Base-by-base conservation (phyloP, 2,888 invertebrate genomes). In the Molorchus minor region DNA sequence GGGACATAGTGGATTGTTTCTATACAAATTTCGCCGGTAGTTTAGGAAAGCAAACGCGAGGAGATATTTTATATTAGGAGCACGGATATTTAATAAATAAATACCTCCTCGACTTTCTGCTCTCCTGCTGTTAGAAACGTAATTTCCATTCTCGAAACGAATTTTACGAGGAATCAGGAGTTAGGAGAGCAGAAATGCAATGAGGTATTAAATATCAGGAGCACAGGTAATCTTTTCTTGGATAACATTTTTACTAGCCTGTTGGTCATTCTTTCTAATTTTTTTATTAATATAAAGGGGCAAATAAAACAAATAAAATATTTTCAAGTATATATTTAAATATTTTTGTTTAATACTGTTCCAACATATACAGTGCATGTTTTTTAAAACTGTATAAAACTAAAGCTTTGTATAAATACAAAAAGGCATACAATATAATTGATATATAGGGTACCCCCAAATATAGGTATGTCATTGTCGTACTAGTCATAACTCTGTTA, bases 291-390 rank as follows among this genome's bases (percentile, higher is more conserved):
- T n/a, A n/a, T n/a, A n/a, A n/a, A n/a, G n/a, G n/a, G n/a, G 12
- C 12, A 2, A 43, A 13, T 43, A 43, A 41, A 41, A 5, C 10
- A 19, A n/a, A 43, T 13, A 43, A n/a, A 40, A 12, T 43, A 21
- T 20, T 43, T 38, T 49, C 15, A 38, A 38, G 49, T 57, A 64
- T 70, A 65, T 65, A 64, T 71, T 70, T 72, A 70, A 72, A 71
- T 72, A 71, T 70, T 73, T 64, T 71, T 65, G 61, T 69, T 72
- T 76, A 76, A 76, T 76, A 76, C 76, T 76, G 76, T 74, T 74
- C 68, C 71, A 74, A 75, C 76, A 76, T 75, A 74, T 75, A 76
- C 75, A 76, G 75, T 76, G 75, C 76, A 74, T 60, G 62, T 70
- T 65, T 70, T 70, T 63, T 65, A 63, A 65, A 71, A 72, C 65